phyloP scores from a whole-genome alignment of 1,140 invertebrate genomes.

The Euwallacea similis region DNA sequence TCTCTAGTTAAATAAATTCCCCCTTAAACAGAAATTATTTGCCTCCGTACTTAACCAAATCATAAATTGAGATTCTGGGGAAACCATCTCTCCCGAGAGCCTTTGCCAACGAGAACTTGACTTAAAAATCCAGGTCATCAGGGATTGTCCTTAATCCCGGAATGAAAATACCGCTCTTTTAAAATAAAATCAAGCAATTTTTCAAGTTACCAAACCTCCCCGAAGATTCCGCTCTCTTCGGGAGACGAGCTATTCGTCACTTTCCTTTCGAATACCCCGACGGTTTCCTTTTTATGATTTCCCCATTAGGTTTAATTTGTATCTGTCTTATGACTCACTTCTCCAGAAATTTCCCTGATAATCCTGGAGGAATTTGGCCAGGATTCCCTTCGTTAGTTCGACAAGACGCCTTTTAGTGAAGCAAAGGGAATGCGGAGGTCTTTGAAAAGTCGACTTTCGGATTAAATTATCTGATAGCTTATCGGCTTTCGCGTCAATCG shows the following conservation, averaged over 20 bases:
- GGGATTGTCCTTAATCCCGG: background rate
- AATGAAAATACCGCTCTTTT: constrained; percentile 17
- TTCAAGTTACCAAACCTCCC: constrained; percentile 14
- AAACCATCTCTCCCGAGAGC: no score
- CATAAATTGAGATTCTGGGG: no score
- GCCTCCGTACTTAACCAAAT: no score
- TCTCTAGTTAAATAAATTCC: no score
- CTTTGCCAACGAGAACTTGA: no score
- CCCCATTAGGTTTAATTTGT: constrained; percentile 16
- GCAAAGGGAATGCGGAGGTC: background rate
- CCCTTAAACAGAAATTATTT: no score
- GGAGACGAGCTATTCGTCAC: constrained; percentile 15
- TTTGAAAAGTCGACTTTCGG: background rate
- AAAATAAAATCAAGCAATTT: constrained; percentile 18
- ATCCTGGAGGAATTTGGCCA: no score
- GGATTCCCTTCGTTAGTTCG: no score
- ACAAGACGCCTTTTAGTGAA: no score
- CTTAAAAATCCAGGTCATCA: no score
- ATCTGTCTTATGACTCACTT: constrained; percentile 14
- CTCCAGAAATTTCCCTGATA: background rate
- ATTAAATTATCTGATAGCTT: constrained; percentile 6
- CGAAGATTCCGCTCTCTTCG: constrained; percentile 16
- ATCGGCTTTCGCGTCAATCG: background rate
- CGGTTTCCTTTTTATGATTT: constrained; percentile 15
- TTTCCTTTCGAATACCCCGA: constrained; percentile 16